These are phyloP conservation scores for Allolobophora icterica DNA, from an alignment of 2,888 invertebrate species.

Conservation along the genomic window DNA sequence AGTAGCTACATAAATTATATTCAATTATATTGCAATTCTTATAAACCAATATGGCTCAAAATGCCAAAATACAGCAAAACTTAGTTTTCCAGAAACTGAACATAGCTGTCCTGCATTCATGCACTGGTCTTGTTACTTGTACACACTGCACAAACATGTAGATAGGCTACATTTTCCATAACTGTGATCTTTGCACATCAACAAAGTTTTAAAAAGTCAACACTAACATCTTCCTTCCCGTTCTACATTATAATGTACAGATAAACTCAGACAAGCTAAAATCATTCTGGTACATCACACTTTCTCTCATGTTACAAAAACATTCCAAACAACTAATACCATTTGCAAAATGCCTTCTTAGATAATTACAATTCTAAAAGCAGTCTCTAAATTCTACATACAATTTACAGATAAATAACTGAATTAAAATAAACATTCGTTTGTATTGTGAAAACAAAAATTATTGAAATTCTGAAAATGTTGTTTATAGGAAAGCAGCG, in stretches of 20 bases:
- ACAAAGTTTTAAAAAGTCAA: background rate
- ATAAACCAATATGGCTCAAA: no score
- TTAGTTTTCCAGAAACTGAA: no score
- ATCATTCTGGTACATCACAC: background rate
- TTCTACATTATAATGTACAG: background rate
- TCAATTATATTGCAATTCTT: background rate
- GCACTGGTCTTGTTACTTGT: background rate
- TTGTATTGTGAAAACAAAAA: background rate
- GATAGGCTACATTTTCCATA: background rate
- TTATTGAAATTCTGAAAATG: background rate
- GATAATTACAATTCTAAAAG: background rate
- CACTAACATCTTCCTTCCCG: background rate
- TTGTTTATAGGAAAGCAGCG: background rate
- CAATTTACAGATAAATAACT: background rate
- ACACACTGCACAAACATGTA: no score
- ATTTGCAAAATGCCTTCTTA: background rate
- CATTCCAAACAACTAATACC: background rate
- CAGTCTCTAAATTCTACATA: constrained; percentile 9
- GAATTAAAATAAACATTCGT: background rate
- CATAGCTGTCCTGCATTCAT: background rate
- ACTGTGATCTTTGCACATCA: background rate
- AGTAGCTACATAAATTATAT: background rate
- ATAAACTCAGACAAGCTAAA: constrained; percentile 5
- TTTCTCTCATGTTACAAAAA: background rate
- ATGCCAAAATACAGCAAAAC: no score